Conservation (phyloP, 2,888 invertebrate genomes). For the Oxystoma pomonae region DNA sequence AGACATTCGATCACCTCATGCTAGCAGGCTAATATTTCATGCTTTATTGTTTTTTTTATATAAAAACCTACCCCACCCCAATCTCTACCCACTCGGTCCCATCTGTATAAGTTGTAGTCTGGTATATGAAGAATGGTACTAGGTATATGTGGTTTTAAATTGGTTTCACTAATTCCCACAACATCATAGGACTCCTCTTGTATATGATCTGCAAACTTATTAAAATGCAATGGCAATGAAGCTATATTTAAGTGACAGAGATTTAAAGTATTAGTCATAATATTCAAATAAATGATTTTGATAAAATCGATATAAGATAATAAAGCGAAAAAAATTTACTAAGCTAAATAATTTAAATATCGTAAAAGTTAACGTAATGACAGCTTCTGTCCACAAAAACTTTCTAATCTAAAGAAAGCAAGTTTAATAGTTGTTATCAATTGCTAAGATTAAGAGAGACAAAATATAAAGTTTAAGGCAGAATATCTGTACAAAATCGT, state of each 20-base stretch:
- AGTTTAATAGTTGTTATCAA: too few species aligned
- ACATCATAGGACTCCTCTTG: slow-evolving; percentile 1
- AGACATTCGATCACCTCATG: neutral
- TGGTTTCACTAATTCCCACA: neutral
- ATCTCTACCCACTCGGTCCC: neutral
- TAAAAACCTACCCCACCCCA: slow-evolving; percentile 5
- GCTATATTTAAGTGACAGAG: slow-evolving; percentile 1
- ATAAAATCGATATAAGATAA: too few species aligned
- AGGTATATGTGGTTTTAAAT: neutral
- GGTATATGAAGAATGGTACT: neutral
- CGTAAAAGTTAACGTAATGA: too few species aligned
- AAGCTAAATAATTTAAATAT: too few species aligned
- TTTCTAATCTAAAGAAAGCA: too few species aligned
- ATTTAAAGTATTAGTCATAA: too few species aligned
- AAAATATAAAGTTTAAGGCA: too few species aligned
- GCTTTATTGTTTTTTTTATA: neutral
- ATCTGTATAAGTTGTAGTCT: neutral
- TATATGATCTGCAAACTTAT: neutral
- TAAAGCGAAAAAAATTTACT: too few species aligned
- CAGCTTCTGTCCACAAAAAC: too few species aligned
- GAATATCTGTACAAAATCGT: too few species aligned
- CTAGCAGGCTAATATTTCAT: neutral
- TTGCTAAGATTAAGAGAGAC: too few species aligned
- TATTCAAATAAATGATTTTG: too few species aligned
- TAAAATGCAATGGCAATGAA: neutral